Percentiles rank a stretch among this genome's conserved stretches.
phyloP scores from a whole-genome alignment of 2,797 vertebrate genomes.

The Anniella stebbinsi region DNA sequence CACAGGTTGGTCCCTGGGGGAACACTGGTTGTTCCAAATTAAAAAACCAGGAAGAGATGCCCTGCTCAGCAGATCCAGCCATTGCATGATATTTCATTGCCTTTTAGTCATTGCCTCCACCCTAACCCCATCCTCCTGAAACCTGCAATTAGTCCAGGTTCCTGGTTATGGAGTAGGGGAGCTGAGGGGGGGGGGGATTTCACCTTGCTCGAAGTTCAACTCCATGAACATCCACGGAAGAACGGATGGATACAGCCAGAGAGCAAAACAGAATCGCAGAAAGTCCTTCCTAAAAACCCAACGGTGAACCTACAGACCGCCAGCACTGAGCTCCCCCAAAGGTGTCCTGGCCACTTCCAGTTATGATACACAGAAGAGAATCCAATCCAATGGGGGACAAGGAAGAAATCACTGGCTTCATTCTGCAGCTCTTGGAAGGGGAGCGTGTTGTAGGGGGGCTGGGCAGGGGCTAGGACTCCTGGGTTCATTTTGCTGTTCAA shows the following conservation, averaged over 20 bases:
- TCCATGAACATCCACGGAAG: slow-evolving; percentile 42
- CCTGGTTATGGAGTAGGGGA: neutral
- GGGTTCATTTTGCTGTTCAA: neutral
- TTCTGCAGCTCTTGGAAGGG: neutral
- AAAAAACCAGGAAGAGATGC: neutral
- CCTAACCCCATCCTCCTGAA: too few relatives aligned
- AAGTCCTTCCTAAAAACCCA: neutral
- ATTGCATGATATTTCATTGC: neutral
- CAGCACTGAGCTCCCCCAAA: neutral
- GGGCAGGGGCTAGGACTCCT: neutral
- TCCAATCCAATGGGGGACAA: too few relatives aligned
- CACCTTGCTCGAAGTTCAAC: slow-evolving; percentile 49
- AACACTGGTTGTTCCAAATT: neutral
- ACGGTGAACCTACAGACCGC: too few relatives aligned
- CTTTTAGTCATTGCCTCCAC: neutral
- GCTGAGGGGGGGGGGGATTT: slow-evolving; percentile 29
- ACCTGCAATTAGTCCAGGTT: neutral
- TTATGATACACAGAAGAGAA: neutral
- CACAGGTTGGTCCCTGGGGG: neutral
- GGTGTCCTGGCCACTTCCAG: neutral
- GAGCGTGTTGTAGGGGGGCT: neutral
- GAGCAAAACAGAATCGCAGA: slow-evolving; percentile 48
- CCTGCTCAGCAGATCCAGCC: neutral
- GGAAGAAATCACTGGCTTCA: neutral
- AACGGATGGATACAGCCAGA: slow-evolving; percentile 30